Conservation (phyloP, 2,888 invertebrate species). For the Pachycephus smyrnensis region DNA sequence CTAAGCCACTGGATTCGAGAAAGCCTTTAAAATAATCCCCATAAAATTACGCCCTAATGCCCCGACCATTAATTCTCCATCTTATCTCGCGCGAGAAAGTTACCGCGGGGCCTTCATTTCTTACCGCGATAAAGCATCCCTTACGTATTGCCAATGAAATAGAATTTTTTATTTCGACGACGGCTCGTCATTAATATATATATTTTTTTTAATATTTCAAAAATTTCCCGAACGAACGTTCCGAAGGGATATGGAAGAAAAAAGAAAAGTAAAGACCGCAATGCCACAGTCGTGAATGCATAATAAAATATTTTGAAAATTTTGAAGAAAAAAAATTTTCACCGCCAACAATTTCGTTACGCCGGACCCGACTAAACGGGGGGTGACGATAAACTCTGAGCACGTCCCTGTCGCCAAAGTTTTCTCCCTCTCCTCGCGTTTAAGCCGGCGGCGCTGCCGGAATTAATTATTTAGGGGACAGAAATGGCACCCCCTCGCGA, state of each 20-base stretch:
- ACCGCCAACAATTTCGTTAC: neutral
- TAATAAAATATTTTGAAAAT: too few species aligned
- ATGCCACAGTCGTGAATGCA: too few species aligned
- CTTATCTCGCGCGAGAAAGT: neutral
- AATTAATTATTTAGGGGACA: conserved; percentile 68
- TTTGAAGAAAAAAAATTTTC: too few species aligned
- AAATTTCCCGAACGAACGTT: too few species aligned
- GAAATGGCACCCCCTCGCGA: conserved; percentile 62
- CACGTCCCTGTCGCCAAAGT: conserved; percentile 45
- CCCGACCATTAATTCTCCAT: conserved; percentile 23
- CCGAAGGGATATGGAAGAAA: rapidly evolving
- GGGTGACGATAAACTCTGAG: conserved; percentile 10
- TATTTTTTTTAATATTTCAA: too few species aligned
- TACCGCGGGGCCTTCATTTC: neutral
- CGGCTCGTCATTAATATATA: too few species aligned
- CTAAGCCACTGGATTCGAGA: conserved; percentile 49
- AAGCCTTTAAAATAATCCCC: conserved; percentile 57
- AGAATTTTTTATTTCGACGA: too few species aligned
- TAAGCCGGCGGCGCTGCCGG: conserved; percentile 64
- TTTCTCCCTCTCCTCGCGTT: conserved; percentile 42
- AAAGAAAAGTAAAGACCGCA: too few species aligned
- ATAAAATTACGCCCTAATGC: conserved; percentile 52
- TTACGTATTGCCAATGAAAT: too few species aligned
- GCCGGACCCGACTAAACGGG: neutral
- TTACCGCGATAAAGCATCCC: neutral